phyloP scores from a whole-genome alignment of 2,888 invertebrate genomes.

The Agrilus mali region DNA sequence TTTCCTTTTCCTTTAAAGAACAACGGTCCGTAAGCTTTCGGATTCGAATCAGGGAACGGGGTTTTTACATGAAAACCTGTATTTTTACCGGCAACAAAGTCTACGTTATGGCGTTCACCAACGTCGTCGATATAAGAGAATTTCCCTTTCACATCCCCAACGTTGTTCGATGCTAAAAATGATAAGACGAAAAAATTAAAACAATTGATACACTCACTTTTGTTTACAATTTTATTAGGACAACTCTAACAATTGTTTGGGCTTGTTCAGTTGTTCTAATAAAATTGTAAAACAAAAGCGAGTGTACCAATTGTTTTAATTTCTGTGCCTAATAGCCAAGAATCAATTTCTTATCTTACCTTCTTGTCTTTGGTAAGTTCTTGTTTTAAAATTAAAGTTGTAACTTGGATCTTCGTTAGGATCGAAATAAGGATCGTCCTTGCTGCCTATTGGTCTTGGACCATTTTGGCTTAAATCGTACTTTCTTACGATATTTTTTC shows the following conservation, averaged over 20 bases:
- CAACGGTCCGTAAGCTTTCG: conserved; percentile 46
- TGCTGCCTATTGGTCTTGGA: conserved; percentile 45
- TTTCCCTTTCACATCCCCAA: conserved; percentile 39
- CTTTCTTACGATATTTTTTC: conserved; percentile 60
- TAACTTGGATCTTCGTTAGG: conserved; percentile 69
- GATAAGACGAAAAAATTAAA: too few species aligned
- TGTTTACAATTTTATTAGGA: too few species aligned
- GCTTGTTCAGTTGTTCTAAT: too few species aligned
- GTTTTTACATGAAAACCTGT: conserved; percentile 66
- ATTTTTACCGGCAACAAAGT: conserved; percentile 62
- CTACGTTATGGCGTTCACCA: conserved; percentile 62
- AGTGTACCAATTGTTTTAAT: too few species aligned
- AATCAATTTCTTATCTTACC: too few species aligned
- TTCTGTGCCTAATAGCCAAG: too few species aligned
- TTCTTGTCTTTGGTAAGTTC: conserved; percentile 56
- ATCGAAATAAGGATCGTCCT: conserved; percentile 61
- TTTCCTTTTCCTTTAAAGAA: conserved; percentile 52
- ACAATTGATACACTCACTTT: too few species aligned
- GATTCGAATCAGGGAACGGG: conserved; percentile 53
- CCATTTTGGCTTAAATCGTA: conserved; percentile 53
- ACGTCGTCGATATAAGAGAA: conserved; percentile 65
- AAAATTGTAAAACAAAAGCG: too few species aligned
- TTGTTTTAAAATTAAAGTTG: conserved; percentile 52
- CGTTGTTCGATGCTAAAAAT: conserved; percentile 25
- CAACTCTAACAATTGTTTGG: too few species aligned